Evolutionary conservation across 2,888 invertebrate genomes (phyloP).

Genomic region (Calameuta filiformis): DNA sequence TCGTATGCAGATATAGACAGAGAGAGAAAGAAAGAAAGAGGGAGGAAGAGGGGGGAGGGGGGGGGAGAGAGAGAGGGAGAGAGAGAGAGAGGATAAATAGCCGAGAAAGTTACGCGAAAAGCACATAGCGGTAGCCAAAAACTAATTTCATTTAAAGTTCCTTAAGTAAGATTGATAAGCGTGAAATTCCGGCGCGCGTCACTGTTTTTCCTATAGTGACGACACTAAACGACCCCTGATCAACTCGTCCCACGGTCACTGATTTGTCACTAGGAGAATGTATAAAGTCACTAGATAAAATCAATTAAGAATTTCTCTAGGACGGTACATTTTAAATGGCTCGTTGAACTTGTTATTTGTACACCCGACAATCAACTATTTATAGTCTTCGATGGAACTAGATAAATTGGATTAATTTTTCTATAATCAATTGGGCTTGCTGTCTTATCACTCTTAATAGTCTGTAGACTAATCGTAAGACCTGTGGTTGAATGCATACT

Average conservation of each 20-base stretch:
- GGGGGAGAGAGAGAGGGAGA: too few relatives aligned
- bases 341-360: too few relatives aligned
- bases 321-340: too few relatives aligned
- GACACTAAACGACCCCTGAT: background rate
- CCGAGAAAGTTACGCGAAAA: conserved; percentile 9
- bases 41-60: too few relatives aligned
- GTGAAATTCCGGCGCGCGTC: conserved; percentile 22
- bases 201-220: background rate
- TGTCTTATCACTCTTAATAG: too few relatives aligned
- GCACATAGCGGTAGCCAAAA: conserved; percentile 35
- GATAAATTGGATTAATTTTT: too few relatives aligned
- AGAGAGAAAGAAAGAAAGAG: too few relatives aligned
- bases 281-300: background rate
- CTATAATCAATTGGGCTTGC: too few relatives aligned
- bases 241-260: background rate
- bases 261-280: background rate
- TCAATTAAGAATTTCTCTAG: background rate
- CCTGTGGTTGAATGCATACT: too few relatives aligned
- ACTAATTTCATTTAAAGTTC: conserved; percentile 55
- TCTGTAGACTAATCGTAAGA: too few relatives aligned
- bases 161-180: conserved; percentile 48
- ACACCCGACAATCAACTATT: too few relatives aligned
- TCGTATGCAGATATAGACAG: background rate
- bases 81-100: background rate
- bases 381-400: too few relatives aligned